Conservation (phyloP, 2,797 vertebrate species). For the Gallirallus australis region DNA sequence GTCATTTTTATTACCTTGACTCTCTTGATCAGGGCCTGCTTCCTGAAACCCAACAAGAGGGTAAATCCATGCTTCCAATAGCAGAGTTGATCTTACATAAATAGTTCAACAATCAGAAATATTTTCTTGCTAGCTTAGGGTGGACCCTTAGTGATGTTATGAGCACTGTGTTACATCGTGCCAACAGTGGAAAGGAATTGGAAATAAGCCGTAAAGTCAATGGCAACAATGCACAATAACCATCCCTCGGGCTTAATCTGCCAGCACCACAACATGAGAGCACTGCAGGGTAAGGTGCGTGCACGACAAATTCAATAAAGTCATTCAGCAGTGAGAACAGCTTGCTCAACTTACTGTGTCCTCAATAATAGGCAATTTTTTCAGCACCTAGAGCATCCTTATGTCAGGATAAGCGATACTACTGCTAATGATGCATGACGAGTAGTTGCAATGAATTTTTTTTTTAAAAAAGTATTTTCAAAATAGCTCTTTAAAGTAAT, state of each 20-base stretch:
- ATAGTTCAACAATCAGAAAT: background rate
- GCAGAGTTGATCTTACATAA: background rate
- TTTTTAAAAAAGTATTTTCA: background rate
- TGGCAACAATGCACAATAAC: background rate
- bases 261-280: background rate
- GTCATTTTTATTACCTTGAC: background rate
- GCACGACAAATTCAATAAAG: background rate
- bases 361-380: background rate
- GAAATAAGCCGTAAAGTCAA: background rate
- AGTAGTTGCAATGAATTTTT: background rate
- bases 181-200: background rate
- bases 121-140: background rate
- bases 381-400: background rate
- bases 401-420: background rate
- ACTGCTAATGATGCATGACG: background rate
- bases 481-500: background rate
- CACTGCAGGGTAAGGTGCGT: accelerated
- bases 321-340: background rate
- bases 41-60: background rate
- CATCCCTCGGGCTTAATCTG: background rate
- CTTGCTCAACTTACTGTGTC: background rate
- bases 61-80: background rate
- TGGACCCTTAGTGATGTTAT: background rate
- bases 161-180: accelerated
- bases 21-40: background rate